Conservation (phyloP, 2,888 invertebrate species). For the Blastobasis adustella region DNA sequence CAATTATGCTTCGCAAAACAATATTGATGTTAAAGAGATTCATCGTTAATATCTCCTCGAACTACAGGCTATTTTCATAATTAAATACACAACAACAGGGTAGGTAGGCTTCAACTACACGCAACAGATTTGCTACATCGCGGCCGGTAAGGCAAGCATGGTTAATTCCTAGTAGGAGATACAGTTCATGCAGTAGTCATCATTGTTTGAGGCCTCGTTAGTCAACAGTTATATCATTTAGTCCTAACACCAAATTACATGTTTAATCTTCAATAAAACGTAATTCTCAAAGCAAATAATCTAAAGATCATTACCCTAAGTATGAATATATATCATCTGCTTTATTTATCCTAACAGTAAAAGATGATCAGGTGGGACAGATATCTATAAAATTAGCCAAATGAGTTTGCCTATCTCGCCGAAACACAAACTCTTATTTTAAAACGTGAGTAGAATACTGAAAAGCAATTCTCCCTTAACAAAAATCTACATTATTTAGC, state of each 20-base stretch:
- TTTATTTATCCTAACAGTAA: neutral
- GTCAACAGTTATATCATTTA: conserved; percentile 16
- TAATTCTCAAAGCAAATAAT: no score
- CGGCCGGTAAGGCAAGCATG: conserved; percentile 34
- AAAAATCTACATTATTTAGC: neutral
- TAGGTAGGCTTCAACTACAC: conserved; percentile 23
- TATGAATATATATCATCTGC: no score
- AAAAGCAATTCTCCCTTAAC: conserved; percentile 8
- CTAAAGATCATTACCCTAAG: no score
- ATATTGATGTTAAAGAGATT: conserved; percentile 56
- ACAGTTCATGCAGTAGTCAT: no score
- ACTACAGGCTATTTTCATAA: conserved; percentile 24
- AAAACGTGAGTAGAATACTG: conserved; percentile 20
- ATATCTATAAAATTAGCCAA: conserved; percentile 32
- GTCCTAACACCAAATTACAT: conserved; percentile 32
- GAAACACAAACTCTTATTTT: no score
- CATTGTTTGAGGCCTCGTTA: conserved; percentile 23
- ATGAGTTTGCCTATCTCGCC: conserved; percentile 11
- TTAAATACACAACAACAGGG: conserved; percentile 34
- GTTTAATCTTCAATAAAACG: neutral
- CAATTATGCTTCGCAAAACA: conserved; percentile 74
- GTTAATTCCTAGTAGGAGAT: no score
- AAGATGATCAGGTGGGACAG: conserved; percentile 55
- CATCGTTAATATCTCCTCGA: conserved; percentile 26
- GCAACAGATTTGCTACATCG: conserved; percentile 40